Evolutionary conservation across 1,140 invertebrate genomes (phyloP).

Genomic region (Elymnias hypermnestra): DNA sequence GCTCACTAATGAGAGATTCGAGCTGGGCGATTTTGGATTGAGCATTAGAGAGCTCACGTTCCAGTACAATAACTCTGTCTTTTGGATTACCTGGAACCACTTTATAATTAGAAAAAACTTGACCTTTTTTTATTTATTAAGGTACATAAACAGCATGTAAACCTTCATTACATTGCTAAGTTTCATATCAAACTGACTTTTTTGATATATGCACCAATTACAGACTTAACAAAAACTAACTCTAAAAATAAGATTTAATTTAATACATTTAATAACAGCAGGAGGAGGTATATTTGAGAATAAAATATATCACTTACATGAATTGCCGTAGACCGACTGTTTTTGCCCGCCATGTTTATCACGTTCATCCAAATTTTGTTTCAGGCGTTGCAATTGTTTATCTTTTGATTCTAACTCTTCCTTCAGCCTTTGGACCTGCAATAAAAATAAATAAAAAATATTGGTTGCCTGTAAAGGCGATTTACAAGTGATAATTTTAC

Average conservation of each 20-base stretch:
- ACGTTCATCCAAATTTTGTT: slow-evolving; percentile 50
- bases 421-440: slow-evolving; percentile 72
- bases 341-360: slow-evolving; percentile 41
- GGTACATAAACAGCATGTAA: too few relatives aligned
- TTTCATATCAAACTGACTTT: too few relatives aligned
- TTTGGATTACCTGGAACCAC: slow-evolving; percentile 45
- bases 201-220: too few relatives aligned
- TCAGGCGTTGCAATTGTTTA: slow-evolving; percentile 75
- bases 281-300: too few relatives aligned
- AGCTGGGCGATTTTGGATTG: slow-evolving; percentile 45
- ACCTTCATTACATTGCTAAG: too few relatives aligned
- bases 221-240: too few relatives aligned
- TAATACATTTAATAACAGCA: too few relatives aligned
- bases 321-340: slow-evolving; percentile 45
- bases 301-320: slow-evolving; percentile 35
- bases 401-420: slow-evolving; percentile 78
- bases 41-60: slow-evolving; percentile 49
- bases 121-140: too few relatives aligned
- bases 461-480: too few relatives aligned
- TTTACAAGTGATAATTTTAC: too few relatives aligned
- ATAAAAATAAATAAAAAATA: background rate
- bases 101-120: too few relatives aligned
- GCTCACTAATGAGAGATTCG: slow-evolving; percentile 55
- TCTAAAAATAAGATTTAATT: too few relatives aligned
- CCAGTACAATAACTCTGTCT: slow-evolving; percentile 54